Base-by-base conservation (phyloP, 2,888 invertebrate species). In the Idaea aversata region DNA sequence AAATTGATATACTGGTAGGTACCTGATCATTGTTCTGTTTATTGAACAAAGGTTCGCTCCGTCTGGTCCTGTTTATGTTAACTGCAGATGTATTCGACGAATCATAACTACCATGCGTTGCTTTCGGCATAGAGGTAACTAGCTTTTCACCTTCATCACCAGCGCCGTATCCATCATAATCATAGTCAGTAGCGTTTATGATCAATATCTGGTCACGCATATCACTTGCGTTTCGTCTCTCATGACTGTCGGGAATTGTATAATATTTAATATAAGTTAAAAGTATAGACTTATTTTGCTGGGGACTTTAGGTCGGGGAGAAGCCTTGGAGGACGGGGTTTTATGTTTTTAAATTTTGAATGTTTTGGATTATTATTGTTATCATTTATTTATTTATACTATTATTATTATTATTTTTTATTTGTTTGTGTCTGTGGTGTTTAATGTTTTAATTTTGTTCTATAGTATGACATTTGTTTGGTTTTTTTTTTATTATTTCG, bases 1-100 rank as follows among this genome's bases (percentile, higher is more conserved):
- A 36, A 36, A 36, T 10, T 36, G 2, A 7, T 7, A 7, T 36
- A 36, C 36, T 36, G 10, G 36, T 84, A 91, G 10, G 36, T 84
- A 91, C 92, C 85, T 89, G 86, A 74, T 88, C 86, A 5, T 76
- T 70, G 68, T 87, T 86, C 16, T 77, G 76, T 64, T 85, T 87
- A 67, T 73, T 77, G 4, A 89, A 65, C 15, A 90, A 75, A 0
- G 86, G 79, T 47, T 88, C 87, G 67, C 79, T 86, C 60, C 91
- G 77, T 71, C 77, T 87, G 4, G 77, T 82, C 34, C 85, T 82
- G 59, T 83, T 81, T 0, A 69, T 67, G 25, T 63, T 73, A 34
- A 65, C 71, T 15, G 61, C 63, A 64, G 74, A 70, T 5, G 61
- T 71, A 34, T 71, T 70, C 13, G 63, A 68, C 15, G 74, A 75